Evolutionary conservation across 2,113 vertebrate genomes (phyloP).

Genomic region (Etia nguti): DNA sequence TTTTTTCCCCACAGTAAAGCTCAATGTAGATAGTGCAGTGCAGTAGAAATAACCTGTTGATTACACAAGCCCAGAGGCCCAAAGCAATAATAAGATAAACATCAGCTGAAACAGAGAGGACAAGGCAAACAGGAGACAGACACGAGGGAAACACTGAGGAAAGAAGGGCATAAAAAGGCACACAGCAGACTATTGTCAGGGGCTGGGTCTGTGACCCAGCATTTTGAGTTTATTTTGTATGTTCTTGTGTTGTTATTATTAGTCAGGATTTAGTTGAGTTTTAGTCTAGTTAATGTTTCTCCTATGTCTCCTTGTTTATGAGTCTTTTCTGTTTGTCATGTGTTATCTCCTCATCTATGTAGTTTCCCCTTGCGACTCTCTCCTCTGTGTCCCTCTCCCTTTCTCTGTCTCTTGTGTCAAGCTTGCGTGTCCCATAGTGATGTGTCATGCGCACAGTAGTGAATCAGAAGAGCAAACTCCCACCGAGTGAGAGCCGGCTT

Average conservation of each 20-base stretch:
- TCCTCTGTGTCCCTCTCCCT: no score
- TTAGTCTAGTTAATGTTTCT: neutral
- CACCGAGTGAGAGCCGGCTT: no score
- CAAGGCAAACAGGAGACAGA: neutral
- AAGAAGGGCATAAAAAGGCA: neutral
- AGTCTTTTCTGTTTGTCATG: no score
- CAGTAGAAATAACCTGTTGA: constrained; percentile 18
- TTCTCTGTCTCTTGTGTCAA: no score
- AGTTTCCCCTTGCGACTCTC: no score
- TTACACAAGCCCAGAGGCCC: neutral
- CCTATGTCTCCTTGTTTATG: no score
- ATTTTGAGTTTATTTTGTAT: neutral
- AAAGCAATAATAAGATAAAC: constrained; percentile 32
- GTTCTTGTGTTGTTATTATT: neutral
- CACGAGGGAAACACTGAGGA: neutral
- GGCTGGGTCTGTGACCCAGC: neutral
- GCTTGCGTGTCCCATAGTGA: no score
- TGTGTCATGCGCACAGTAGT: no score
- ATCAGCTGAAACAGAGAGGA: constrained; percentile 18
- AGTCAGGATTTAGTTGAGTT: neutral
- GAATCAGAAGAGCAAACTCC: no score
- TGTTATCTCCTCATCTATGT: no score
- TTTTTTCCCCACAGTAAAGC: neutral
- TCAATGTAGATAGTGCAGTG: neutral
- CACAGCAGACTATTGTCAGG: neutral